phyloP scores from a whole-genome alignment of 2,797 vertebrate genomes.

The Falco novaeseelandiae region DNA sequence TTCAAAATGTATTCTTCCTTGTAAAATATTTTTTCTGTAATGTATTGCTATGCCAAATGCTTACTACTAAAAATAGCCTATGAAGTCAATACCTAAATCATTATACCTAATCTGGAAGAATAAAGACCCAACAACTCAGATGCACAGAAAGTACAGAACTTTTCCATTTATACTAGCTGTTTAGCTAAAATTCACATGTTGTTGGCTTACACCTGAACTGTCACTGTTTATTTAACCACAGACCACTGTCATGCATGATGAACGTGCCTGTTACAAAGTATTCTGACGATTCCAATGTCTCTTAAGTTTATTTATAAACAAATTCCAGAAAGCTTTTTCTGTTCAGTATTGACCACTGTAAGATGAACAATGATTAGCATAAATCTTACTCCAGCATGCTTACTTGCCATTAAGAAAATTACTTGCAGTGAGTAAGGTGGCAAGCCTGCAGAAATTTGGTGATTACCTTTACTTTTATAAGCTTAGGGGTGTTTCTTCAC shows the following conservation, averaged over 20 bases:
- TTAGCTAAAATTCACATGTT: neutral
- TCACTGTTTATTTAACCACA: neutral
- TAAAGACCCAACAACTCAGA: neutral
- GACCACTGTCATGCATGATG: neutral
- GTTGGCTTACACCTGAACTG: neutral
- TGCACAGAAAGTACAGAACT: neutral
- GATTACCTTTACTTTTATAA: conserved; percentile 86
- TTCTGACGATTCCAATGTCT: neutral
- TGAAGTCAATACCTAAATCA: neutral
- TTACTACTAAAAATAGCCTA: neutral
- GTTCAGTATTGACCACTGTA: neutral
- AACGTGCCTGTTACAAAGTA: accelerated
- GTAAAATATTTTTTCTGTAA: neutral
- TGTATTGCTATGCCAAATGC: neutral
- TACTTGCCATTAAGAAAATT: no score
- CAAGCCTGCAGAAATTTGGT: accelerated
- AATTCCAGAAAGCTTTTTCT: neutral
- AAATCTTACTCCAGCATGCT: neutral
- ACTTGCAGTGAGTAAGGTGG: neutral
- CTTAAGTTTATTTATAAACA: neutral
- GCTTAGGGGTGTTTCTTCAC: conserved; percentile 83
- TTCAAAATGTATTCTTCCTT: neutral
- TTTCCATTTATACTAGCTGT: neutral
- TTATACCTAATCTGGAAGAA: neutral
- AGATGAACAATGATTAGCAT: accelerated